A percentile compares a stretch with the other conserved stretches of the same genome.
phyloP scores from a whole-genome alignment of 2,888 invertebrate genomes.

The Zaprionus lineosus region DNA sequence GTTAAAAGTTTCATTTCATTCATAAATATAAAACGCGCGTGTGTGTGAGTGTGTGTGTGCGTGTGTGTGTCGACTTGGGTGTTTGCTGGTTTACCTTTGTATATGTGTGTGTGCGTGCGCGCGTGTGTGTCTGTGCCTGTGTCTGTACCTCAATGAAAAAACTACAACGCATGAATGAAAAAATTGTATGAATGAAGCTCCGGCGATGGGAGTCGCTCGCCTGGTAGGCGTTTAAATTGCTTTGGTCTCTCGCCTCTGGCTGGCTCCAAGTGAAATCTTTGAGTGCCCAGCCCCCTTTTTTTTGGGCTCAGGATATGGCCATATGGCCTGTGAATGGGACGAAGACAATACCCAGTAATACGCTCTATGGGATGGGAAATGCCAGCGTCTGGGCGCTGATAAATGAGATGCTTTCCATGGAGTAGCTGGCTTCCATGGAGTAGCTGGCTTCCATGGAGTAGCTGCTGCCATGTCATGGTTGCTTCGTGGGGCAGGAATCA shows the following conservation, averaged over 20 bases:
- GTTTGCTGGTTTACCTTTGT: constrained; percentile 2
- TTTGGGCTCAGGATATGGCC: neutral
- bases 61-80: constrained; percentile 23
- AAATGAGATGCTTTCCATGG: too few species aligned
- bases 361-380: too few species aligned
- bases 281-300: constrained; percentile 8
- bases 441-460: too few species aligned
- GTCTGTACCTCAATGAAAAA: constrained; percentile 57
- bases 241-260: constrained; percentile 47
- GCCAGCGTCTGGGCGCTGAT: too few species aligned
- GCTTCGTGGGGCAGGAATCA: too few species aligned
- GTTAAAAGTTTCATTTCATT: constrained; percentile 77
- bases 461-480: too few species aligned
- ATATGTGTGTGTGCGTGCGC: constrained; percentile 3
- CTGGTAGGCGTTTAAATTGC: constrained; percentile 71
- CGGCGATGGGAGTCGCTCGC: constrained; percentile 31
- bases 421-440: too few species aligned
- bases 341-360: too few species aligned
- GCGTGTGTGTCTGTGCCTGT: constrained; percentile 3
- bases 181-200: constrained; percentile 49
- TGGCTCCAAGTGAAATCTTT: constrained; percentile 48
- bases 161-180: constrained; percentile 62
- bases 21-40: constrained; percentile 67
- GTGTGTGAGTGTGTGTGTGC: constrained; percentile 1
- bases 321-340: neutral